These are phyloP conservation scores for Colaptes auratus DNA, from an alignment of 2,113 vertebrate species.

Conservation along the genomic window DNA sequence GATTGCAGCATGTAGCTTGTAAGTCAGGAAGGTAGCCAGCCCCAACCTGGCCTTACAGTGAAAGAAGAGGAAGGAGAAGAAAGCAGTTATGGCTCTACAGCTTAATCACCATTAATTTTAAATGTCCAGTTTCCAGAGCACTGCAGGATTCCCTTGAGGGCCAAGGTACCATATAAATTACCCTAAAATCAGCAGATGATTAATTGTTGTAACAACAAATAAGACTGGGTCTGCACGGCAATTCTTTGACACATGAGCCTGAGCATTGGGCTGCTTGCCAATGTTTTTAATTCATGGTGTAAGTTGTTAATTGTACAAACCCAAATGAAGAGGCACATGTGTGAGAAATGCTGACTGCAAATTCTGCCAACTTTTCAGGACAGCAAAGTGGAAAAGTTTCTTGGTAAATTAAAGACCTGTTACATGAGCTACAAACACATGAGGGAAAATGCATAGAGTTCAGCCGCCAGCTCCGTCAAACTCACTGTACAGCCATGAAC, in stretches of 20 bases:
- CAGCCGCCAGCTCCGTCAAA: neutral
- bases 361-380: constrained; percentile 35
- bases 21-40: constrained; percentile 14
- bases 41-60: rapidly evolving
- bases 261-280: constrained; percentile 32
- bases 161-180: constrained; percentile 15
- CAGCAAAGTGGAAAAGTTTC: neutral
- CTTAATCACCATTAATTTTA: constrained; percentile 54
- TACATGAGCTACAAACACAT: neutral
- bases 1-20: neutral
- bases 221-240: neutral
- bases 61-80: neutral
- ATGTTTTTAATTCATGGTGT: constrained; percentile 16
- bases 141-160: neutral
- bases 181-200: neutral
- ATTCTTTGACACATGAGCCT: constrained; percentile 24
- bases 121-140: neutral
- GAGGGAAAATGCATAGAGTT: constrained; percentile 6
- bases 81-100: constrained; percentile 3
- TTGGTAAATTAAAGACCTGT: constrained; percentile 45
- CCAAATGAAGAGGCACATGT: constrained; percentile 17
- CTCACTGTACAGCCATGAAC: neutral
- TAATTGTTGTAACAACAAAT: constrained; percentile 52
- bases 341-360: neutral
- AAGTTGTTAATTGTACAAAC: constrained; percentile 53